Evolutionary conservation across 2,797 vertebrate species (phyloP).

Genomic region (Sorex maritimensis): DNA sequence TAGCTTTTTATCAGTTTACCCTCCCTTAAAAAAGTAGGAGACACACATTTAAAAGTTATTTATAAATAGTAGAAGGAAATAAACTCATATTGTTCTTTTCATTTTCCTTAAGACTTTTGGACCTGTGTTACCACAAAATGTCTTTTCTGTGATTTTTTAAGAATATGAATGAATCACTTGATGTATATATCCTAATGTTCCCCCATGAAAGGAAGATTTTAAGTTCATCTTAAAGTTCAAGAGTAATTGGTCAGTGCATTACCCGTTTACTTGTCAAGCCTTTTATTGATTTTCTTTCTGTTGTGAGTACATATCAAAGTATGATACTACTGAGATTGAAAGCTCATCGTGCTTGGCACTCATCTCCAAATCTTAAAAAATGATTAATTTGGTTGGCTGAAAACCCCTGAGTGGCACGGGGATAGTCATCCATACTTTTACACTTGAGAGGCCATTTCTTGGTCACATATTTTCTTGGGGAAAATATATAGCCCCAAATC

Average conservation of each 20-base stretch:
- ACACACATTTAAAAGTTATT: slow-evolving; percentile 5
- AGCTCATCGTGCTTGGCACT: neutral
- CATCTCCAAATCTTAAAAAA: slow-evolving; percentile 15
- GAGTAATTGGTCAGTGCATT: neutral
- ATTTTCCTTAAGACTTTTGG: slow-evolving; percentile 23
- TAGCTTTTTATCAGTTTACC: slow-evolving; percentile 54
- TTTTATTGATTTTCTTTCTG: slow-evolving; percentile 51
- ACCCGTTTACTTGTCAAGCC: neutral
- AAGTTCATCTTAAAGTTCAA: slow-evolving; percentile 26
- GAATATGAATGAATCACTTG: slow-evolving; percentile 30
- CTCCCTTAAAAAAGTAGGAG: neutral
- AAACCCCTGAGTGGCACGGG: neutral
- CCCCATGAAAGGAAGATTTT: neutral
- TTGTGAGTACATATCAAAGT: neutral
- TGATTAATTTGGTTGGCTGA: neutral
- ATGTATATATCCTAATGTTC: neutral
- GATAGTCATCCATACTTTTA: neutral
- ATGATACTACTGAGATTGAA: slow-evolving; percentile 47
- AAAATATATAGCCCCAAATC: too few species aligned
- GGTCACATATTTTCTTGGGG: neutral
- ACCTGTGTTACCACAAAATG: slow-evolving; percentile 26
- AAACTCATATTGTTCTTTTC: slow-evolving; percentile 18
- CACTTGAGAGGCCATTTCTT: neutral
- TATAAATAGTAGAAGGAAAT: slow-evolving; percentile 47
- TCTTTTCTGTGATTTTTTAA: neutral